Base-by-base conservation (phyloP, 92 coral and sea anemone genomes). In the Actinostola sp. region DNA sequence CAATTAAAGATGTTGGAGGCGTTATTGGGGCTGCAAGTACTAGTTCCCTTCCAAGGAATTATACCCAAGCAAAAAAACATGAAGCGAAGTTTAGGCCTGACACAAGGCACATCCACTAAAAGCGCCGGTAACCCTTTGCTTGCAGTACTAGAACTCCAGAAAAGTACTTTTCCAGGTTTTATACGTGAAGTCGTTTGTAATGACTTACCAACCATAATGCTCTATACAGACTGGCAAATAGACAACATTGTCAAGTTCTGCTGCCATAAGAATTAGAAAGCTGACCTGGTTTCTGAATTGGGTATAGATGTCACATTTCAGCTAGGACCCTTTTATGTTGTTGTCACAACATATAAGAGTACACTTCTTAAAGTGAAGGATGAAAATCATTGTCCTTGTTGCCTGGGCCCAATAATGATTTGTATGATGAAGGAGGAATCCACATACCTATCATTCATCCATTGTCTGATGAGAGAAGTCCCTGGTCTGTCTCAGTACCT, bases 241-340 rank as follows among this genome's bases (percentile, higher is more conserved):
- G 68, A 89, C 48, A 82, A 86, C 34, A 41, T 82, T 8, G 63
- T 82, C 15, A 73, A 75, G 66, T 86, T 86, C 73, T 88, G 89
- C 66, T 88, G 93, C 52, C 69, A 46, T 17, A 13, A 19, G 14
- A 46, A 19, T 15, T 20, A 27, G 70, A 78, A 66, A 48, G 55
- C 39, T 31, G 49, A 52, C 32, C 54, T 2, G 10, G 86, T 86
- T 1, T 89, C 96, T 1, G 96, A 85, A 46, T 62, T 89, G 1
- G 84, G 96, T n/a, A 72, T 82, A 43, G 96, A 89, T 50, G 31
- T 86, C 9, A 89, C 90, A 38, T 85, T 85, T 54, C 88, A 85
- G 23, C 78, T 89, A 4, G 94, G 90, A 3, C 94, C 90, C 3
- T 89, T 89, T 57, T 89, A 89, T 33, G 34, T 89, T 2, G 85